A percentile compares a stretch with the other conserved stretches of the same genome.
These are phyloP conservation scores for Dissostichus mawsoni DNA, from an alignment of 2,113 vertebrate species.

Conservation along the genomic window DNA sequence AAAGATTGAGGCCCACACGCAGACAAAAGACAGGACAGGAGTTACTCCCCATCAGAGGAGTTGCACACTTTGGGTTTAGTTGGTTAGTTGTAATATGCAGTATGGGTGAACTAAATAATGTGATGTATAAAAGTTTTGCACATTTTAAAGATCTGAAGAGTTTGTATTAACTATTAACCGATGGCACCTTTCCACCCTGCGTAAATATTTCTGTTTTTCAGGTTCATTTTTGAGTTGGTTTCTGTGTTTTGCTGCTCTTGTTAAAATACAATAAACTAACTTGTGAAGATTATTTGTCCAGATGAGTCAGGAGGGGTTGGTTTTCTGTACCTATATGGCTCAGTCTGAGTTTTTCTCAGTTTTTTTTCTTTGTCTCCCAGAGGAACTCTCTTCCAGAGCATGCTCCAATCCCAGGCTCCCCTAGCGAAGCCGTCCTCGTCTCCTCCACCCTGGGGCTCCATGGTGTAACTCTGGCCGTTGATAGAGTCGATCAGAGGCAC, in stretches of 20 bases:
- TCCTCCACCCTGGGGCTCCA: conserved; percentile 95
- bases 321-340: conserved; percentile 96
- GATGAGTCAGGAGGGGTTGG: conserved; percentile 8
- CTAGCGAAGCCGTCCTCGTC: conserved; percentile 96
- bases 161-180: not conserved
- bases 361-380: conserved; percentile 92
- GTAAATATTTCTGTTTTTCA: not conserved
- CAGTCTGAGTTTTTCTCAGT: conserved; percentile 93
- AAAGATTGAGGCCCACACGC: not conserved
- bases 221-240: not conserved
- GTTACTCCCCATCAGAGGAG: not conserved
- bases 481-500: conserved; percentile 99
- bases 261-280: not conserved
- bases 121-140: not conserved
- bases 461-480: conserved; percentile 90
- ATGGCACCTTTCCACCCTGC: no score
- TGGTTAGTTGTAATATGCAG: conserved; percentile 38
- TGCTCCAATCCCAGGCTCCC: conserved; percentile 99
- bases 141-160: not conserved
- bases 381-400: conserved; percentile 99
- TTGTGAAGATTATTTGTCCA: not conserved
- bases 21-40: conserved; percentile 5
- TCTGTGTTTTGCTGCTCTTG: not conserved
- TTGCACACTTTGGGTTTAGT: conserved; percentile 8
- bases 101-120: not conserved